Percentiles rank a stretch among this genome's conserved stretches.
Conservation (phyloP, 2,888 invertebrate genomes). For the Drosophila kuntzei region DNA sequence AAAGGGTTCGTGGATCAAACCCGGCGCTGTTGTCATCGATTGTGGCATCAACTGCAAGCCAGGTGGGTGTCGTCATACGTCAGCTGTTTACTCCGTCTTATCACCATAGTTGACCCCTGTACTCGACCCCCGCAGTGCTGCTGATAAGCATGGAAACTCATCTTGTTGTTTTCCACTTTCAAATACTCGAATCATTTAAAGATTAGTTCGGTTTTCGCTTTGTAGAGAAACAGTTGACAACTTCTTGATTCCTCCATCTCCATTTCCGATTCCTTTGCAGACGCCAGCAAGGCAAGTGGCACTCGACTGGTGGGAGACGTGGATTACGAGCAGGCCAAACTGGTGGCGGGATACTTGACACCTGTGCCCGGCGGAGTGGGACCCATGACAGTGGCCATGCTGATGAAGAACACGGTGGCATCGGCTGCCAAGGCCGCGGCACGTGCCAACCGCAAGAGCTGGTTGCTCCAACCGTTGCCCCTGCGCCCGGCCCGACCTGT, state of each 20-base stretch:
- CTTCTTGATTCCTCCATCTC: background rate
- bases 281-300: constrained; percentile 91
- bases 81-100: constrained; percentile 23
- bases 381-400: constrained; percentile 99
- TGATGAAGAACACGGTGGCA: constrained; percentile 96
- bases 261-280: constrained; percentile 85
- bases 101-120: background rate
- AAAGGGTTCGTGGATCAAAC: constrained; percentile 98
- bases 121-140: constrained; percentile 24
- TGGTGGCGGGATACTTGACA: constrained; percentile 94
- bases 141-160: constrained; percentile 31
- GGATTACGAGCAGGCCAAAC: constrained; percentile 91
- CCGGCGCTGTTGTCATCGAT: constrained; percentile 98
- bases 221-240: background rate
- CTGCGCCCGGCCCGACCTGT: constrained; percentile 90
- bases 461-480: constrained; percentile 90
- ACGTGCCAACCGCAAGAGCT: constrained; percentile 87
- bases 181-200: background rate
- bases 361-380: constrained; percentile 99
- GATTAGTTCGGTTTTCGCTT: background rate
- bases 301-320: constrained; percentile 97
- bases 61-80: constrained; percentile 86
- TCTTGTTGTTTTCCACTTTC: constrained; percentile 22
- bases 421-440: constrained; percentile 90
- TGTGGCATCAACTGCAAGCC: constrained; percentile 98